phyloP scores from a whole-genome alignment of 64 coral and sea anemone genomes.

The Pachyseris speciosa region DNA sequence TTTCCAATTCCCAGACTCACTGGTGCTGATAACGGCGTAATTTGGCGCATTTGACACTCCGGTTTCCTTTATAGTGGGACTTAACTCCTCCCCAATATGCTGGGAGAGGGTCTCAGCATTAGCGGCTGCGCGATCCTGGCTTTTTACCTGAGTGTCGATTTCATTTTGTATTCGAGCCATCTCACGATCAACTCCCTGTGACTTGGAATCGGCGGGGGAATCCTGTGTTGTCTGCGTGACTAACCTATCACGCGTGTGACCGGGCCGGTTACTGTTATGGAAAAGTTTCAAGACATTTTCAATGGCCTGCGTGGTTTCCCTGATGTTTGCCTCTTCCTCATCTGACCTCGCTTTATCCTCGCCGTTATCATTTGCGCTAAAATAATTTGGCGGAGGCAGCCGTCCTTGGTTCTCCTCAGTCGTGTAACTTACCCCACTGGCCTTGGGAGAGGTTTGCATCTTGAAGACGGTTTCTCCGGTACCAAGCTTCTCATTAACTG shows the following conservation, averaged over 20 bases:
- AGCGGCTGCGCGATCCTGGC: not conserved
- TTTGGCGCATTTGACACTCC: not conserved
- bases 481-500: not conserved
- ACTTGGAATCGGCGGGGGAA: not conserved
- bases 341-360: not conserved
- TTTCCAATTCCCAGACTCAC: conserved; percentile 63
- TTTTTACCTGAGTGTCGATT: not conserved
- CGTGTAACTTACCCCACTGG: not conserved
- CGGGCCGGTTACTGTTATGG: not conserved
- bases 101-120: not conserved
- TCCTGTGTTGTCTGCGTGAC: not conserved
- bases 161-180: conserved; percentile 25
- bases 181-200: not conserved
- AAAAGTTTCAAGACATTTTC: conserved; percentile 38
- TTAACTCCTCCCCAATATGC: not conserved
- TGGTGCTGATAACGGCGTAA: not conserved
- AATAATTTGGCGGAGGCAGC: not conserved
- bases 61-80: not conserved
- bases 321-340: conserved; percentile 29
- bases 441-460: not conserved
- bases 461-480: not conserved
- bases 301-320: not conserved
- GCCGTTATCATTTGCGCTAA: not conserved
- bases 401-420: not conserved
- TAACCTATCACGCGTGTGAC: not conserved